A percentile compares a stretch with the other conserved stretches of the same genome.
Conservation (phyloP, 2,113 vertebrate genomes). For the Brachirus orientalis region DNA sequence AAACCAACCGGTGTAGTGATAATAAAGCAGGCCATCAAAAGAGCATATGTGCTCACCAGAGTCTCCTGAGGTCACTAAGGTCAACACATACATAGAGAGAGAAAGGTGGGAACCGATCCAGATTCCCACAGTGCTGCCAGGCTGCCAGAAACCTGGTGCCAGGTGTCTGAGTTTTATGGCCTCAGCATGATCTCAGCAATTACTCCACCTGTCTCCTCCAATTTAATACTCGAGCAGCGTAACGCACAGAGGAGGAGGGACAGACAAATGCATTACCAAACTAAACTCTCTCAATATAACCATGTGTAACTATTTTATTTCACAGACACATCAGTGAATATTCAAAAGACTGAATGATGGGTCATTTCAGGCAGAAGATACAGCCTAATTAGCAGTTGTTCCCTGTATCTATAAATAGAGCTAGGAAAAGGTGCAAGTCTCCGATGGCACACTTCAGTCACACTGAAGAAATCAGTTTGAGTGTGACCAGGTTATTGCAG, state of each 20-base stretch:
- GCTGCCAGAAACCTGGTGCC: slow-evolving; percentile 69
- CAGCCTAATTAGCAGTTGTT: slow-evolving; percentile 3
- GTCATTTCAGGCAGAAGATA: slow-evolving; percentile 23
- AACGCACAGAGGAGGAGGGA: slow-evolving; percentile 22
- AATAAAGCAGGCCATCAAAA: slow-evolving; percentile 29
- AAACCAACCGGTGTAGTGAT: slow-evolving; percentile 8
- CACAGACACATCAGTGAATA: slow-evolving; percentile 9
- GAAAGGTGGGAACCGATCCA: slow-evolving; percentile 53
- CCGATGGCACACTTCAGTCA: slow-evolving; percentile 36
- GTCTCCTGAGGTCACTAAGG: slow-evolving; percentile 53
- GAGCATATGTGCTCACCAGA: slow-evolving; percentile 60
- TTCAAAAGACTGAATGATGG: slow-evolving; percentile 3
- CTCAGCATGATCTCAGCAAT: slow-evolving; percentile 65
- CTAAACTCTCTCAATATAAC: slow-evolving; percentile 11
- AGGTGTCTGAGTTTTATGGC: slow-evolving; percentile 74
- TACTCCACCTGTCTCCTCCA: slow-evolving; percentile 63
- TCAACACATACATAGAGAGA: slow-evolving; percentile 47
- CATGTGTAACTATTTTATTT: slow-evolving; percentile 2
- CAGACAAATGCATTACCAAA: slow-evolving; percentile 16
- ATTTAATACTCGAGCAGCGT: slow-evolving; percentile 48
- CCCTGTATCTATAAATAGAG: slow-evolving; percentile 2
- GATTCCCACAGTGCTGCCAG: slow-evolving; percentile 50
- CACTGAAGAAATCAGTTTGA: slow-evolving; percentile 39
- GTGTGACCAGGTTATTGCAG: slow-evolving; percentile 27
- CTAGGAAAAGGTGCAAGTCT: slow-evolving; percentile 3